Evolutionary conservation across 2,113 vertebrate species (phyloP).

Genomic region (Malurus elegans): DNA sequence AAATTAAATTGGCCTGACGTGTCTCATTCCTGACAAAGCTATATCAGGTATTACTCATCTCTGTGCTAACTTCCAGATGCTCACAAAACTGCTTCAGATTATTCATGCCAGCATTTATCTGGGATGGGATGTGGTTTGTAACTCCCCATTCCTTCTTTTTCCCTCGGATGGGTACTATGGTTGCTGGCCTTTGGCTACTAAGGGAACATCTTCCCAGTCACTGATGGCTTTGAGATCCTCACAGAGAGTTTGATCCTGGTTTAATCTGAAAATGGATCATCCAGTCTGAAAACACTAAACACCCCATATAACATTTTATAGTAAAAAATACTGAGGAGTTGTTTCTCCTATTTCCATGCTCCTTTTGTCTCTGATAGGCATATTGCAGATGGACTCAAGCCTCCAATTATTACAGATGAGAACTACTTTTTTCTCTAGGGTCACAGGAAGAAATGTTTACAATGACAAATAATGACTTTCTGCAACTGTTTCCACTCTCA

Average conservation of each 20-base stretch:
- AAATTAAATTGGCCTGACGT: background rate
- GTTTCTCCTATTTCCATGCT: background rate
- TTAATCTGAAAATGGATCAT: background rate
- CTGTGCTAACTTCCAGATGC: slow-evolving; percentile 5
- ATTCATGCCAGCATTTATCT: background rate
- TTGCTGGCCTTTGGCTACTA: background rate
- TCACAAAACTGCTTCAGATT: background rate
- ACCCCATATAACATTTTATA: background rate
- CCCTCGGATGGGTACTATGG: background rate
- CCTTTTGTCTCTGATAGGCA: background rate
- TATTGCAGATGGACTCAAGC: background rate
- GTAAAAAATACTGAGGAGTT: background rate
- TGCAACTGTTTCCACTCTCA: background rate
- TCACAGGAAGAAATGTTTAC: background rate
- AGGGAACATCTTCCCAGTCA: background rate
- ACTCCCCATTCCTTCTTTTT: background rate
- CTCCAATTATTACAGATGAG: background rate
- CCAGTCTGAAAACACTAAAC: background rate
- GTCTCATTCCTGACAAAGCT: background rate
- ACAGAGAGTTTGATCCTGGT: background rate
- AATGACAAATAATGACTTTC: background rate
- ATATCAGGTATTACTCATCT: slow-evolving; percentile 15
- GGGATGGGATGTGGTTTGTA: background rate
- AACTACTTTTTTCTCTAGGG: background rate
- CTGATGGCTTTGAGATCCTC: background rate